Evolutionary conservation across 2,888 invertebrate genomes (phyloP).

Genomic region (Acanthoscelides obtectus): DNA sequence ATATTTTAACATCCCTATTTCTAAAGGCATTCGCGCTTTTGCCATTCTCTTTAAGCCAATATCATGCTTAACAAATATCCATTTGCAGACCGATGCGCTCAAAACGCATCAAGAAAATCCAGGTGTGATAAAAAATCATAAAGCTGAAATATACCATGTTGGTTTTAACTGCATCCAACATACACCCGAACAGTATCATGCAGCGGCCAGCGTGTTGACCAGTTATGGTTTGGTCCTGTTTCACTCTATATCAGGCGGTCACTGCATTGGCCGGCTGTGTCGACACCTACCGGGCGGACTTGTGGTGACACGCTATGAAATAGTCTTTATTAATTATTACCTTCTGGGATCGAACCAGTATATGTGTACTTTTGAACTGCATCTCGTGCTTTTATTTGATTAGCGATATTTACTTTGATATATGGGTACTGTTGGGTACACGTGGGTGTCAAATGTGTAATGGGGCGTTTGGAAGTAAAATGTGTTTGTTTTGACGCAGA

Average conservation of each 20-base stretch:
- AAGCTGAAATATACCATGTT: constrained; percentile 44
- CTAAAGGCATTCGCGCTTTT: no score
- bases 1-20: no score
- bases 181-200: constrained; percentile 43
- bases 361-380: constrained; percentile 36
- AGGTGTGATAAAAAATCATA: constrained; percentile 44
- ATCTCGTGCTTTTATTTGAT: constrained; percentile 29
- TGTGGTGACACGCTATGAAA: constrained; percentile 48
- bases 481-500: constrained; percentile 6
- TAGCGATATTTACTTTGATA: constrained; percentile 22
- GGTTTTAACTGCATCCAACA: constrained; percentile 44
- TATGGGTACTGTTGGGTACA: constrained; percentile 1
- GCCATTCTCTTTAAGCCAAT: no score
- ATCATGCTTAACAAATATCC: background rate
- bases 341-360: constrained; percentile 43
- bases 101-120: background rate
- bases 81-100: background rate
- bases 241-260: background rate
- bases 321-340: constrained; percentile 48
- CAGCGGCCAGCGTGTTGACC: constrained; percentile 12
- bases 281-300: constrained; percentile 46
- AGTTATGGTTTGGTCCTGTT: background rate
- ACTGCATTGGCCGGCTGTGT: constrained; percentile 29
- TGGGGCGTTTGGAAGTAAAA: background rate
- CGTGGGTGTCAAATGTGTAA: constrained; percentile 4